These are phyloP conservation scores for Rachycentron canadum DNA, from an alignment of 2,797 vertebrate genomes.

Conservation along the genomic window DNA sequence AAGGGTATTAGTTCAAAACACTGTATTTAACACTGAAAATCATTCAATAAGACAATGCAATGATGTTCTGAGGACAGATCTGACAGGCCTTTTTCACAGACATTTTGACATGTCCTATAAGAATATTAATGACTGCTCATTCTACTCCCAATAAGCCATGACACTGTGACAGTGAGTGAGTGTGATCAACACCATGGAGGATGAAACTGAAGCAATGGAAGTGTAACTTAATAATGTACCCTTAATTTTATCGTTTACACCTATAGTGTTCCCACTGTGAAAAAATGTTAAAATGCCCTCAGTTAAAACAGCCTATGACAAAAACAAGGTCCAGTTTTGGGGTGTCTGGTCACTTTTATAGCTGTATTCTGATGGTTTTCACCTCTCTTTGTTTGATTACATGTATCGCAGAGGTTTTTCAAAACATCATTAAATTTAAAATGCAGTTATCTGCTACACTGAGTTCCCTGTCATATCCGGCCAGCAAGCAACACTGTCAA, in stretches of 20 bases:
- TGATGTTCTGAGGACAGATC: neutral
- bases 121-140: neutral
- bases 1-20: neutral
- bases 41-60: neutral
- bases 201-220: conserved; percentile 19
- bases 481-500: conserved; percentile 26
- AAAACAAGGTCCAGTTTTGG: neutral
- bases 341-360: neutral
- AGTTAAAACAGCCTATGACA: neutral
- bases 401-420: conserved; percentile 14
- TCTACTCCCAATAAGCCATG: conserved; percentile 8
- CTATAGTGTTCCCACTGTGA: neutral
- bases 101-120: conserved; percentile 12
- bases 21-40: neutral
- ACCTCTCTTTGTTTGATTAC: conserved; percentile 14
- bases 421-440: conserved; percentile 43
- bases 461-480: conserved; percentile 36
- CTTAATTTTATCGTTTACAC: conserved; percentile 7
- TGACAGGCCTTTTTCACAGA: conserved; percentile 1
- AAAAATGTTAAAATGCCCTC: neutral
- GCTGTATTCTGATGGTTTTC: neutral
- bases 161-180: conserved; percentile 19
- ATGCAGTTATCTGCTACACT: conserved; percentile 27
- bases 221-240: conserved; percentile 1
- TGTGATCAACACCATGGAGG: neutral